Evolutionary conservation across 1,140 invertebrate species (phyloP).

Genomic region (Vanessa atalanta): DNA sequence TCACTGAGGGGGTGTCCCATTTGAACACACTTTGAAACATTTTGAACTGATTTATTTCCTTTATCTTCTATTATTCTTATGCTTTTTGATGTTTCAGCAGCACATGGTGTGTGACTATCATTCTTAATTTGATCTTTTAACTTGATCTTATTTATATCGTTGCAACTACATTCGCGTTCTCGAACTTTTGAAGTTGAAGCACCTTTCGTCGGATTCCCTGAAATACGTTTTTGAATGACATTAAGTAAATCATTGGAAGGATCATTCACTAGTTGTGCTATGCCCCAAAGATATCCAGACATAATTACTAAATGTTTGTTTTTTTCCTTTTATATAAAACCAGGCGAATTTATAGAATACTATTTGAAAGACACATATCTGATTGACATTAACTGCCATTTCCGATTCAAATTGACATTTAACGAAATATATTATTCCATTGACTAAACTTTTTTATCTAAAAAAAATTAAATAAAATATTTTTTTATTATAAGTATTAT

Average conservation of each 20-base stretch:
- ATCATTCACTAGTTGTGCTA: conserved; percentile 43
- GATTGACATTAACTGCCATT: too few relatives aligned
- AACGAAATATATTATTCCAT: too few relatives aligned
- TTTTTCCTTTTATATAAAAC: too few relatives aligned
- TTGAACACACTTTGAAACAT: conserved; percentile 21
- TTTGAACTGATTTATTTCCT: neutral
- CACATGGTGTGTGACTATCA: neutral
- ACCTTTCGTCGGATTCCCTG: neutral
- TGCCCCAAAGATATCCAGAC: conserved; percentile 44
- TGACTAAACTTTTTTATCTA: too few relatives aligned
- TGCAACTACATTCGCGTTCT: neutral
- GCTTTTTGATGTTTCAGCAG: neutral
- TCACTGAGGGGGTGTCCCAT: conserved; percentile 17
- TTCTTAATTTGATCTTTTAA: conserved; percentile 1
- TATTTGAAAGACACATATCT: too few relatives aligned
- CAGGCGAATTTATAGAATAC: too few relatives aligned
- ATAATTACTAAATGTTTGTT: conserved; percentile 15
- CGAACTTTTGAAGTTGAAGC: neutral
- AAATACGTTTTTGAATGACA: conserved; percentile 28
- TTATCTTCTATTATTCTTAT: conserved; percentile 14
- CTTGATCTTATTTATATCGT: neutral
- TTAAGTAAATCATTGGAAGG: conserved; percentile 39
- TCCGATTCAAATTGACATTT: too few relatives aligned
- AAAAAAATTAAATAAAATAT: too few relatives aligned
- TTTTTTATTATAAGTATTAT: too few relatives aligned